A percentile compares a stretch with the other conserved stretches of the same genome.
These are phyloP conservation scores for Oxyruncus cristatus DNA, from an alignment of 2,113 vertebrate species.

Conservation along the genomic window DNA sequence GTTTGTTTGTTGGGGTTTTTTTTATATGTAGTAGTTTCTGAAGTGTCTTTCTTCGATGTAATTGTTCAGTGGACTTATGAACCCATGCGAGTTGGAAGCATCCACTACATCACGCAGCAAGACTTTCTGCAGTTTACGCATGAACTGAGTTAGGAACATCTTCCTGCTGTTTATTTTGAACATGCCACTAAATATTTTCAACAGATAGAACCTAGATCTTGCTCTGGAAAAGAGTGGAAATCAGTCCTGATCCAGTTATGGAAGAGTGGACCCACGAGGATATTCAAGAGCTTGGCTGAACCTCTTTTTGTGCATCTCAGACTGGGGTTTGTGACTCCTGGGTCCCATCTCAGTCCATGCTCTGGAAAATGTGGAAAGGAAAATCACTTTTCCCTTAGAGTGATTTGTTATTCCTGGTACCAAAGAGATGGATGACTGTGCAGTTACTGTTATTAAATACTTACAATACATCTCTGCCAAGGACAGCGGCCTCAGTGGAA, in stretches of 20 bases:
- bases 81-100: not conserved
- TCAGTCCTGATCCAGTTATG: not conserved
- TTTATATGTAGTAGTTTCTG: not conserved
- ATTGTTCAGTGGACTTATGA: not conserved
- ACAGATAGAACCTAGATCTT: not conserved
- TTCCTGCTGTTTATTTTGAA: not conserved
- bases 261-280: not conserved
- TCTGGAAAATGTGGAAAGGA: not conserved
- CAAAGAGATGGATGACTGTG: not conserved
- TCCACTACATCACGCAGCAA: not conserved
- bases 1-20: not conserved
- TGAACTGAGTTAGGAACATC: not conserved
- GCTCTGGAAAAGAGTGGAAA: not conserved
- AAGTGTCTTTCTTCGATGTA: not conserved
- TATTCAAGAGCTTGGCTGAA: not conserved
- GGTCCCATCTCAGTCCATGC: fast-evolving
- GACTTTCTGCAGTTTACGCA: not conserved
- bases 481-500: not conserved
- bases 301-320: not conserved
- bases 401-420: not conserved
- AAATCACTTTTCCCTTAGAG: not conserved
- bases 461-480: not conserved
- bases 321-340: not conserved
- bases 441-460: not conserved
- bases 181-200: not conserved